Base-by-base conservation (phyloP, 2,113 vertebrate species). In the Accipiter virgatus region DNA sequence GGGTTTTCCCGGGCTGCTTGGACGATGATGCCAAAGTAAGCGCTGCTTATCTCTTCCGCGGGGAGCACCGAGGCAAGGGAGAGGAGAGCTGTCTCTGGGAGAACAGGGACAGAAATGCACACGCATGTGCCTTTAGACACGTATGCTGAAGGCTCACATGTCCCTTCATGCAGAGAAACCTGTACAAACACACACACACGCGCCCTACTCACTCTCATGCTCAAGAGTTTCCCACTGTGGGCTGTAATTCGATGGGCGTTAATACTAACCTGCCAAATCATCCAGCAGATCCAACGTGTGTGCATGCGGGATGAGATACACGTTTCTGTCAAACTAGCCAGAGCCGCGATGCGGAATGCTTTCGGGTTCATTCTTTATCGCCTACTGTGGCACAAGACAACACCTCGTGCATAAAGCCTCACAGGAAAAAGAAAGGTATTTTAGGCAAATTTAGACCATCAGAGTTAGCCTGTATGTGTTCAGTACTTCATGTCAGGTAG, bases 251-350 rank as follows among this genome's bases (percentile, higher is more conserved):
- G 1, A 22, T 5, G 21, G 53, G 42, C 29, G 11, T 40, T 59
- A 31, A 36, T 10, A 19, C 4, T 10, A 38, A 52, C 4, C 22
- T 50, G 40, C 29, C 72, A 38, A 31, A 47, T 38, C 29, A 10
- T 45, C 45, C 45, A 5, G 36, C 47, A 67, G 67, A 31, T 31
- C 23, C 56, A 8, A 1, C 2, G 16, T 20, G 40, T 13, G 45
- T 7, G 45, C n/a, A 0, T 1, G 11, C 1, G 1, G 34, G 36
- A 20, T 6, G 29, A 50, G n/a, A 52, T 4, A 34, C 22, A 2
- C 11, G 1, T 36, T 50, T 45, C 43, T 29, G 27, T 29, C 45
- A 58, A 38, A 32, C 22, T 9, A 70, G 48, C 21, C 55, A 59
- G 38, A 70, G 40, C 40, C 20, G 18, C 10, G 4, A 32, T 3